Conservation (phyloP, 2,888 invertebrate genomes). For the Apodemia zela region DNA sequence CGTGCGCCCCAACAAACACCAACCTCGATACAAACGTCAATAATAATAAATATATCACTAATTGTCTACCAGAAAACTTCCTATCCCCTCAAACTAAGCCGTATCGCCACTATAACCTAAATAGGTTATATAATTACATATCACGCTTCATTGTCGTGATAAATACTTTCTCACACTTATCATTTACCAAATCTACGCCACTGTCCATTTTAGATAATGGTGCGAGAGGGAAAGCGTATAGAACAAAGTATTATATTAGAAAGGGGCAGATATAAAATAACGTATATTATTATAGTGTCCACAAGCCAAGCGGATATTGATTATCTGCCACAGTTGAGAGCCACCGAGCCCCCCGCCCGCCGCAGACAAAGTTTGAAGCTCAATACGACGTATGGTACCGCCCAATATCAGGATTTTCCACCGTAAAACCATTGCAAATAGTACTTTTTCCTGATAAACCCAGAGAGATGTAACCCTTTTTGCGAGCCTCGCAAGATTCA, state of each 20-base stretch:
- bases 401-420: slow-evolving; percentile 43
- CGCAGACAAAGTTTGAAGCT: slow-evolving; percentile 35
- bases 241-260: slow-evolving; percentile 40
- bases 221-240: slow-evolving; percentile 56
- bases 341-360: slow-evolving; percentile 65
- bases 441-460: slow-evolving; percentile 47
- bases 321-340: slow-evolving; percentile 82
- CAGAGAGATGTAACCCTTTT: slow-evolving; percentile 49
- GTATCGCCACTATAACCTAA: slow-evolving; percentile 62
- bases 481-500: slow-evolving; percentile 56
- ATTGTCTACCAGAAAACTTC: slow-evolving; percentile 37
- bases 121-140: slow-evolving; percentile 77
- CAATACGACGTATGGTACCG: slow-evolving; percentile 49
- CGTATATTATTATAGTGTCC: slow-evolving; percentile 80
- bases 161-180: slow-evolving; percentile 81
- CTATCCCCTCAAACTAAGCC: slow-evolving; percentile 37
- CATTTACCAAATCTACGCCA: slow-evolving; percentile 80
- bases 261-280: slow-evolving; percentile 65
- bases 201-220: slow-evolving; percentile 80
- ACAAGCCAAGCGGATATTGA: slow-evolving; percentile 82
- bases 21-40: slow-evolving; percentile 48
- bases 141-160: slow-evolving; percentile 79
- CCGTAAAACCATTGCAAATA: slow-evolving; percentile 46
- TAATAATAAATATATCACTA: slow-evolving; percentile 69
- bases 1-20: slow-evolving; percentile 46